These are phyloP conservation scores for Labeo rohita DNA, from an alignment of 2,113 vertebrate genomes.

Conservation along the genomic window DNA sequence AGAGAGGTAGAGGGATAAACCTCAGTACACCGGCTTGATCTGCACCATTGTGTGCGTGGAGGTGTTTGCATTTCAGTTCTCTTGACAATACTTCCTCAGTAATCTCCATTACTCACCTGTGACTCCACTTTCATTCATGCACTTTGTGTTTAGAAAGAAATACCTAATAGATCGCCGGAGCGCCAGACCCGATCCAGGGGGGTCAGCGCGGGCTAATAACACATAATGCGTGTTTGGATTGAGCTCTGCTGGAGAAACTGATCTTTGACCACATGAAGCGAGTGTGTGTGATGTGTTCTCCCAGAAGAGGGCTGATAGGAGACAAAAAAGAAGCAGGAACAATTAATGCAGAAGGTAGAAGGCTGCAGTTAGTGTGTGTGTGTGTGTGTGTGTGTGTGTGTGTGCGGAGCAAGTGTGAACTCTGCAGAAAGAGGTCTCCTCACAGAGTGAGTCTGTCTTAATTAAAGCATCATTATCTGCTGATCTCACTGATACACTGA, in stretches of 20 bases:
- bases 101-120: constrained; percentile 33
- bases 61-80: constrained; percentile 16
- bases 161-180: constrained; percentile 8
- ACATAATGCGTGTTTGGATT: constrained; percentile 41
- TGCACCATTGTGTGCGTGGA: not conserved
- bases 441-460: constrained; percentile 20
- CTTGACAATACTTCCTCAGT: constrained; percentile 33
- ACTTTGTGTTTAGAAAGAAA: constrained; percentile 27
- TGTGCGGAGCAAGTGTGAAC: constrained; percentile 22
- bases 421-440: not conserved
- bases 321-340: not conserved
- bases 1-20: constrained; percentile 38
- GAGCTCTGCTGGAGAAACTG: constrained; percentile 30
- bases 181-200: constrained; percentile 31
- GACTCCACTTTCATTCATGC: constrained; percentile 30
- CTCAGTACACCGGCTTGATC: constrained; percentile 21
- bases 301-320: not conserved
- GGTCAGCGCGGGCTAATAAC: constrained; percentile 37
- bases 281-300: constrained; percentile 29
- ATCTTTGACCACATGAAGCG: constrained; percentile 47
- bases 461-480: constrained; percentile 40
- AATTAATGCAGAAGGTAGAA: not conserved
- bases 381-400: not conserved
- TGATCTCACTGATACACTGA: not conserved
- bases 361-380: not conserved